These are phyloP conservation scores for Zoanthus sociatus DNA, from an alignment of 92 coral and sea anemone species.

Conservation along the genomic window DNA sequence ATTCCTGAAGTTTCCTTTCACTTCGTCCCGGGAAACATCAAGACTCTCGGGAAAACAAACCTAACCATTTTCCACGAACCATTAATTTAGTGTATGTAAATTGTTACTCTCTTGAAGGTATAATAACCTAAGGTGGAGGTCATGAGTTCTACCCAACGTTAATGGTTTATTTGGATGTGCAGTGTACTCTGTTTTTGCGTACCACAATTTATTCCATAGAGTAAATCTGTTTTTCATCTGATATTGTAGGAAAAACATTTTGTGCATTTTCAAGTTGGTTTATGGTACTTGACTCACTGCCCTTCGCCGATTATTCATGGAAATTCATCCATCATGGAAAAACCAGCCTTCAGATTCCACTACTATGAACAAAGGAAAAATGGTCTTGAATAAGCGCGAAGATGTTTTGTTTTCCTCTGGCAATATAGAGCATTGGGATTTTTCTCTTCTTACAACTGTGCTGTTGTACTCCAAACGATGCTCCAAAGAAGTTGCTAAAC, in stretches of 20 bases:
- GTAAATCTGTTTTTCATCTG: background rate
- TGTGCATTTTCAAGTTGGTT: constrained; percentile 68
- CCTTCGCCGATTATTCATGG: constrained; percentile 73
- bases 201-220: too few relatives aligned
- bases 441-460: constrained; percentile 81
- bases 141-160: too few relatives aligned
- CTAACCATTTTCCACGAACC: too few relatives aligned
- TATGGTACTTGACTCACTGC: constrained; percentile 79
- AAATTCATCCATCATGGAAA: constrained; percentile 79
- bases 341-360: constrained; percentile 87
- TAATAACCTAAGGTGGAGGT: too few relatives aligned
- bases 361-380: constrained; percentile 64
- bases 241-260: constrained; percentile 64
- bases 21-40: too few relatives aligned
- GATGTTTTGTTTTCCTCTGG: constrained; percentile 65
- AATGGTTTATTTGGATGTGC: too few relatives aligned
- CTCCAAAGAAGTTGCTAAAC: constrained; percentile 54
- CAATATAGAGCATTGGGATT: constrained; percentile 83
- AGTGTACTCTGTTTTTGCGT: too few relatives aligned
- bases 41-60: too few relatives aligned
- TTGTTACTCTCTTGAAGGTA: too few relatives aligned
- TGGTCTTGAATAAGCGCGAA: constrained; percentile 67
- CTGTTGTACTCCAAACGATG: constrained; percentile 70
- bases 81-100: too few relatives aligned
- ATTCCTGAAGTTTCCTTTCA: too few relatives aligned